These are phyloP conservation scores for Philaethria dido DNA, from an alignment of 2,888 invertebrate genomes.

Conservation along the genomic window DNA sequence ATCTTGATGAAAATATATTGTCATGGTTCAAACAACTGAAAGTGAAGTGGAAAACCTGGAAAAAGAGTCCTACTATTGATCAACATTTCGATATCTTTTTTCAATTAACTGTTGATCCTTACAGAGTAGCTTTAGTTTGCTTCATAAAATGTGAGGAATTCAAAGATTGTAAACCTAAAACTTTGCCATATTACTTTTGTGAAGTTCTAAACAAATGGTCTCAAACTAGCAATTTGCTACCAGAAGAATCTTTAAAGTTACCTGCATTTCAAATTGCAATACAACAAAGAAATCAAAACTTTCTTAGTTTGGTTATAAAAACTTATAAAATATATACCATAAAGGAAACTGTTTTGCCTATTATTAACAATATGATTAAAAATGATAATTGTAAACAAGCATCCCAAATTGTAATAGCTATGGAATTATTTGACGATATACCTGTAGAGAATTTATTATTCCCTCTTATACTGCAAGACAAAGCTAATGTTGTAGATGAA, in stretches of 20 bases:
- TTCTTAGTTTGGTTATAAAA: constrained; percentile 86
- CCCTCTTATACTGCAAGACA: constrained; percentile 92
- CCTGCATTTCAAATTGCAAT: constrained; percentile 89
- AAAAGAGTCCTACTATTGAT: constrained; percentile 80
- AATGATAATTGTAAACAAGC: constrained; percentile 88
- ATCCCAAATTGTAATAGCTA: constrained; percentile 86
- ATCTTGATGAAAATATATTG: constrained; percentile 65
- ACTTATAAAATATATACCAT: constrained; percentile 86
- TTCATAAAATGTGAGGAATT: constrained; percentile 86
- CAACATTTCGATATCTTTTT: constrained; percentile 77
- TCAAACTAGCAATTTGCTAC: constrained; percentile 58
- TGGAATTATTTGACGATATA: constrained; percentile 87
- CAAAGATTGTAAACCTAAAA: constrained; percentile 85
- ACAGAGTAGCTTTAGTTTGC: constrained; percentile 83
- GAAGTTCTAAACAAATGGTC: constrained; percentile 85
- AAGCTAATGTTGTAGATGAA: constrained; percentile 89
- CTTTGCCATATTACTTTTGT: constrained; percentile 85
- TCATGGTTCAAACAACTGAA: constrained; percentile 75
- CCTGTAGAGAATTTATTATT: constrained; percentile 88
- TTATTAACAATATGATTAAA: constrained; percentile 81
- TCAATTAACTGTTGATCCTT: constrained; percentile 82
- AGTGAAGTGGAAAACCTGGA: constrained; percentile 79
- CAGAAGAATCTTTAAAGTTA: constrained; percentile 84
- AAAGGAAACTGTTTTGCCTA: constrained; percentile 85
- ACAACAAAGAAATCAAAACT: constrained; percentile 86